Base-by-base conservation (phyloP, 2,113 vertebrate genomes). In the Herpetotheres cachinnans region DNA sequence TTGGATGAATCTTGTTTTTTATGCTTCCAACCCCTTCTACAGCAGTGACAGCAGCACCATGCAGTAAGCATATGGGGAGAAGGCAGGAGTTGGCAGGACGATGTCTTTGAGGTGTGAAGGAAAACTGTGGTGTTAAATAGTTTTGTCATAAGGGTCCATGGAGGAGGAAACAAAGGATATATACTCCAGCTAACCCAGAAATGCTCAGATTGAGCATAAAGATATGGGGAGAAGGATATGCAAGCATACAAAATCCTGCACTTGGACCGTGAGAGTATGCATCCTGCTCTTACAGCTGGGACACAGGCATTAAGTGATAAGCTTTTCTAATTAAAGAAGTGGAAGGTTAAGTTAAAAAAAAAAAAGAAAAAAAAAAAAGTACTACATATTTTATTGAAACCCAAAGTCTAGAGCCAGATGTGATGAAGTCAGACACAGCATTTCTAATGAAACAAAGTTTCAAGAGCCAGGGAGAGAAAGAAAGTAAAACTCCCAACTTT, bases 1-100 rank as follows among this genome's bases (percentile, higher is more conserved):
- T 98, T 0, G 99, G 98, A 91, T 99, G 98, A 88, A 99, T 96
- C 91, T 98, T 98, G 95, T 94, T 98, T 88, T 96, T 98, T 70
- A 98, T 98, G 97, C 96, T 99, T 82, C 99, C 99, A 24, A 99
- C 90, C n/a, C 98, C 98, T 98, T 99, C 99, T 86, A 98, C 98
- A 0, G 99, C 99, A 90, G 98, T 99, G 91, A 99, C 59, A 2
- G 99, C 98, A 15, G 97, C 97, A 24, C 98, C 98, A 15, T 99
- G 91, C 20, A 99, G 97, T 38, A 98, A 98, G 72, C 98, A 99
- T n/a, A 99, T 63, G 8, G 98, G 98, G 72, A 99, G 95, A 30
- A 99, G 98, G 73, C 99, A 99, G 3, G 98, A 98, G 26, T 98
- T 99, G 26, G 95, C 98, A 4, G 99, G 97, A 80, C 88, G 98